Conservation (phyloP, 1,140 invertebrate genomes). For the Neodiprion fabricii region DNA sequence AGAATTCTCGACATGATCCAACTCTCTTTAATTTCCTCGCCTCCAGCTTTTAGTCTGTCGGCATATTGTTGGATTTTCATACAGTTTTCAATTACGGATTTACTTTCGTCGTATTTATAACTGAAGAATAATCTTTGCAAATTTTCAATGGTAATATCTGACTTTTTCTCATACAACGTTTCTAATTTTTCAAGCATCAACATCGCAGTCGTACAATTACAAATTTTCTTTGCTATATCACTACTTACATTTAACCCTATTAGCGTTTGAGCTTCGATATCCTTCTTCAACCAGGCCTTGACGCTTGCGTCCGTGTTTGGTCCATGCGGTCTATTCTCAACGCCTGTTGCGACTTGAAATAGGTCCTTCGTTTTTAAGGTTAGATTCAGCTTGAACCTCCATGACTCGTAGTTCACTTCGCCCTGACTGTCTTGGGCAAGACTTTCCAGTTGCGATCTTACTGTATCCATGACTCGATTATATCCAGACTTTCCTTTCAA, state of each 20-base stretch:
- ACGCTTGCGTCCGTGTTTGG: not conserved
- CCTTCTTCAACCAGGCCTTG: constrained; percentile 29
- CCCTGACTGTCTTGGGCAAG: constrained; percentile 22
- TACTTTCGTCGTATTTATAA: constrained; percentile 29
- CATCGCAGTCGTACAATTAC: constrained; percentile 26
- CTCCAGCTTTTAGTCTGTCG: constrained; percentile 25
- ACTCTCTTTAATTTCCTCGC: constrained; percentile 29
- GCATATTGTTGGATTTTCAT: constrained; percentile 26
- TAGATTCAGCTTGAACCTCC: constrained; percentile 31
- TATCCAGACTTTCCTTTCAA: not conserved
- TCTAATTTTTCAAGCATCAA: constrained; percentile 31
- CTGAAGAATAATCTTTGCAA: constrained; percentile 33
- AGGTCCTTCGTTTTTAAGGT: constrained; percentile 33
- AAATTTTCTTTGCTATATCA: constrained; percentile 31
- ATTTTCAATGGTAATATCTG: constrained; percentile 25
- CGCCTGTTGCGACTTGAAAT: constrained; percentile 27
- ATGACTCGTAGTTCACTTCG: constrained; percentile 29
- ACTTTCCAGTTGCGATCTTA: constrained; percentile 29
- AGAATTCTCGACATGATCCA: constrained; percentile 33
- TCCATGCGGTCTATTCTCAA: constrained; percentile 11
- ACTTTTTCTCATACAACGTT: constrained; percentile 30
- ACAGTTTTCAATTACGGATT: constrained; percentile 33
- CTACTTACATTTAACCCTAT: constrained; percentile 38
- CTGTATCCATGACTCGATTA: constrained; percentile 22
- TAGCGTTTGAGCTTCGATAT: constrained; percentile 31